Conservation (phyloP, 2,797 vertebrate genomes). For the Hipposideros larvatus region DNA sequence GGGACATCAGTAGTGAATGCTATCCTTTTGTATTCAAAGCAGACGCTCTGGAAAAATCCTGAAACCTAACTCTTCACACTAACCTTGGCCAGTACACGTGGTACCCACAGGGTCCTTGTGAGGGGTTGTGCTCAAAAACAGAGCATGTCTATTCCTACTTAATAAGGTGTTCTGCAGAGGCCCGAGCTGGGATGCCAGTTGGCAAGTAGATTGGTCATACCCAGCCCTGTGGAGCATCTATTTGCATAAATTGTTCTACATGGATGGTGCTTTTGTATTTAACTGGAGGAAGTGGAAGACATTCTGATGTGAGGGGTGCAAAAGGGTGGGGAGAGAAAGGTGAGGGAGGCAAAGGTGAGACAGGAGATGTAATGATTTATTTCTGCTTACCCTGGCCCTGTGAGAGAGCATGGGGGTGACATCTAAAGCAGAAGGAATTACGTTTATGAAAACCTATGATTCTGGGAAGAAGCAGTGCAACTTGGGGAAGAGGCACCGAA, state of each 20-base stretch:
- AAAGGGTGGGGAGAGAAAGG: background rate
- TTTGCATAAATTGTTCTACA: background rate
- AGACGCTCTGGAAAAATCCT: background rate
- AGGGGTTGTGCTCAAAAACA: background rate
- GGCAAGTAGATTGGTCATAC: background rate
- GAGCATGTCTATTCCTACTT: background rate
- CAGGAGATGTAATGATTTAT: background rate
- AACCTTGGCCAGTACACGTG: background rate
- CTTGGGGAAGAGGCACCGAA: background rate
- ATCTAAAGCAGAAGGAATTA: background rate
- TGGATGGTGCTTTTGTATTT: background rate
- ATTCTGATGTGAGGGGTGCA: background rate
- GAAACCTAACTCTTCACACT: background rate
- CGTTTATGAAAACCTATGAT: background rate
- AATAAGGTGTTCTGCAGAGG: background rate
- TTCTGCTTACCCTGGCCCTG: background rate
- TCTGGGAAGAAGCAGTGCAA: background rate
- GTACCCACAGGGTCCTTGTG: background rate
- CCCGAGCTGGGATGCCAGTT: background rate
- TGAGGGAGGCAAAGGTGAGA: background rate
- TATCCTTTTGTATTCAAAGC: background rate
- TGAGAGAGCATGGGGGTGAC: background rate
- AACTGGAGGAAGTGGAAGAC: background rate
- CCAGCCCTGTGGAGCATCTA: background rate
- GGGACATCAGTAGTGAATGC: background rate